Evolutionary conservation across 2,888 invertebrate species (phyloP).

Genomic region (Cephalotes varians): DNA sequence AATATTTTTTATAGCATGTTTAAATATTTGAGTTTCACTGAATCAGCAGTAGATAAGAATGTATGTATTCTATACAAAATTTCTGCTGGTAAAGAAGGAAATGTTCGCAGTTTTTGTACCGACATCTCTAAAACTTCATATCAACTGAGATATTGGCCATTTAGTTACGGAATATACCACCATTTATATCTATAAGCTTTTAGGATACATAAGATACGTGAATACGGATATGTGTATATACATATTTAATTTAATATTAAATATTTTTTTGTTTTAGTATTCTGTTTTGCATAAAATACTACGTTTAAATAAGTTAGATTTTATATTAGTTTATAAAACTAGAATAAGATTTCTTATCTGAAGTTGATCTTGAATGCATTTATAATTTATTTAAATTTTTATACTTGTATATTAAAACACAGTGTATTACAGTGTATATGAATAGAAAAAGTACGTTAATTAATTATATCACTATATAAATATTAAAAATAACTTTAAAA

Average conservation of each 20-base stretch:
- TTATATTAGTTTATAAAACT: background rate
- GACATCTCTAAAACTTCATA: slow-evolving; percentile 37
- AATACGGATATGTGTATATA: background rate
- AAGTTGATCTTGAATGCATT: background rate
- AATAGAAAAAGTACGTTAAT: background rate
- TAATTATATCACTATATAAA: background rate
- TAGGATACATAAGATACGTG: background rate
- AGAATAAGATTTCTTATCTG: background rate
- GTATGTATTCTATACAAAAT: background rate
- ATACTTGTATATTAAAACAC: background rate
- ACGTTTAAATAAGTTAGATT: background rate
- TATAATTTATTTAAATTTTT: background rate
- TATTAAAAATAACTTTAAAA: background rate
- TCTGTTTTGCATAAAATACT: background rate
- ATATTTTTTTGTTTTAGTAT: background rate
- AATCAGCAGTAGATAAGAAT: slow-evolving; percentile 27
- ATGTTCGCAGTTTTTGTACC: background rate
- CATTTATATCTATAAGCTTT: background rate
- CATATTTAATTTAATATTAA: background rate
- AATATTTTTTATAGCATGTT: background rate
- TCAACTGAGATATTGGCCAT: slow-evolving; percentile 48
- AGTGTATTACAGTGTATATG: background rate
- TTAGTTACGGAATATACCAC: slow-evolving; percentile 35
- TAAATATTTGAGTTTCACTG: background rate
- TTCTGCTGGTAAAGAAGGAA: slow-evolving; percentile 67